Conservation (phyloP, 2,888 invertebrate species). For the Hermodice carunculata region DNA sequence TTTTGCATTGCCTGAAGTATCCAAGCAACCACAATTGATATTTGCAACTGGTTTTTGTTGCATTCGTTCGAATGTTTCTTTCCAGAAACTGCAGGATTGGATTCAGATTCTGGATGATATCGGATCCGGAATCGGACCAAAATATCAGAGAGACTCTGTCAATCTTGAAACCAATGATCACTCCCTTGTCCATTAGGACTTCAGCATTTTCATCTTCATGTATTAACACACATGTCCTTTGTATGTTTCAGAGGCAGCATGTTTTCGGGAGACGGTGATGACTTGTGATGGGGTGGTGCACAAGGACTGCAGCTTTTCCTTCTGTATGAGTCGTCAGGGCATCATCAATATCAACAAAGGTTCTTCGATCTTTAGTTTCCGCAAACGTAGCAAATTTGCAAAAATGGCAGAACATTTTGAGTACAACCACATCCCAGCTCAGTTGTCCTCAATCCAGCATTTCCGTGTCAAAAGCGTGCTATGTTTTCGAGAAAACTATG, state of each 20-base stretch:
- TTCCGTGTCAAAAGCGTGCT: constrained; percentile 68
- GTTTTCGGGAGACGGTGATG: constrained; percentile 63
- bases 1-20: no score
- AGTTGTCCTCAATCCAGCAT: constrained; percentile 68
- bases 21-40: no score
- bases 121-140: no score
- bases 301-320: constrained; percentile 67
- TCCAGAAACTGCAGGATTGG: no score
- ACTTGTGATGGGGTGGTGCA: constrained; percentile 63
- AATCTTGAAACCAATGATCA: no score
- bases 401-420: constrained; percentile 70
- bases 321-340: constrained; percentile 67
- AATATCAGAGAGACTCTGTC: no score
- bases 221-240: no score
- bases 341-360: constrained; percentile 67
- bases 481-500: constrained; percentile 63
- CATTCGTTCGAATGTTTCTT: no score
- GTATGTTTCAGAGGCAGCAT: constrained; percentile 66
- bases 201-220: no score
- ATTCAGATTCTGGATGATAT: no score
- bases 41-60: no score
- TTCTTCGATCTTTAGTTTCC: constrained; percentile 64
- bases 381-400: constrained; percentile 66
- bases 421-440: constrained; percentile 70
- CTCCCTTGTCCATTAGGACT: no score